Base-by-base conservation (phyloP, 1,140 invertebrate species). In the Formica selysi region DNA sequence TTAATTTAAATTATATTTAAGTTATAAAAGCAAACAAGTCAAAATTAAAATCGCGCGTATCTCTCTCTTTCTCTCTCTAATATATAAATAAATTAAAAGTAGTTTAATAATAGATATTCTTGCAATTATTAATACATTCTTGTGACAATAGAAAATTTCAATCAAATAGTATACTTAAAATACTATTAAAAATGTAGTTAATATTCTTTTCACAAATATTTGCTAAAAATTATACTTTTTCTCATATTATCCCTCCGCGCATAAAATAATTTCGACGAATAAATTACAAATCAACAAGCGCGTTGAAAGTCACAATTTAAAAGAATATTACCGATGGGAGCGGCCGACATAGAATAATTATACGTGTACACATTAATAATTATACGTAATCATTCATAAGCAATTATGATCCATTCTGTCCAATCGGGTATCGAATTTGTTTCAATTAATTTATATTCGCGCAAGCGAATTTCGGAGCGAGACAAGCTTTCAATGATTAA, bases 361-460 rank as follows among this genome's bases (percentile, higher is more conserved):
- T 48, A 51, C 48, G 4, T 19, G 16, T 51, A 51, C 13, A 51
- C 26, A 44, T 44, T 26, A 83, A 73, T 62, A 61, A 83, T 74
- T 61, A 73, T 73, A 74, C 26, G 54, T 36, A 74, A 83, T 62
- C 38, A 61, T 83, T 83, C 29, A 73, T 26, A 74, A 48, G 38
- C 54, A 44, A 73, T 81, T 73, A 73, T 29, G 41, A 74, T 73
- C n/a, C 54, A 73, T 8, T 3, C 19, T 1, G 11, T 41, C 29
- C 19, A 19, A 83, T 73, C 68, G 22, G 44, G 29, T 70, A 70
- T 44, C 36, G 57, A 83, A 73, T 83, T 44, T 48, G 79, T 83
- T 74, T 74, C 67, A 73, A 73, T 83, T 83, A 61, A 83, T 83
- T 83, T 73, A 73, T 73, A 83, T 73, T 83, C 38, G 68, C 11